Conservation (phyloP, 1,140 invertebrate genomes). For the Trachymyrmex cornetzi region DNA sequence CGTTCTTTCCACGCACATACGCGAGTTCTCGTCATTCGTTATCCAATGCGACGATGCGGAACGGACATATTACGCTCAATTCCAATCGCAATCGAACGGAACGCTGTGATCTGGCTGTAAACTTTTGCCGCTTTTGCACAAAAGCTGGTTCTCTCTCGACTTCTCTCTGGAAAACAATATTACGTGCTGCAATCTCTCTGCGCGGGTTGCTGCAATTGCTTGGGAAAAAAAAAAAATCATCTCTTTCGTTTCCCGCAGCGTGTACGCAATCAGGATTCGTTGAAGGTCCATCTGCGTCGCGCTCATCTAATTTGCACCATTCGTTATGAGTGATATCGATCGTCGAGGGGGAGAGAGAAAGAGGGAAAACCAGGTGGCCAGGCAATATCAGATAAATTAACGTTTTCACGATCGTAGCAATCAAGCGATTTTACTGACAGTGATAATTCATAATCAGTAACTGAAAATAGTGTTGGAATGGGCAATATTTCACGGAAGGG, state of each 20-base stretch:
- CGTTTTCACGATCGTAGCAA: constrained; percentile 14
- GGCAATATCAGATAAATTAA: constrained; percentile 45
- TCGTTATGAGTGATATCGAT: constrained; percentile 53
- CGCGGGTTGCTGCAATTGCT: constrained; percentile 24
- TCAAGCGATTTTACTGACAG: background rate
- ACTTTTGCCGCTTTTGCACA: background rate
- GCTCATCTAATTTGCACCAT: constrained; percentile 33
- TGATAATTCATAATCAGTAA: background rate
- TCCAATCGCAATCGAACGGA: constrained; percentile 26
- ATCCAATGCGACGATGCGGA: constrained; percentile 7
- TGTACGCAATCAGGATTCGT: constrained; percentile 30
- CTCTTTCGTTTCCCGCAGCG: background rate
- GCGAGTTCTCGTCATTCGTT: background rate
- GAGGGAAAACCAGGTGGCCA: background rate
- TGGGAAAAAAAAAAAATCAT: constrained; percentile 34
- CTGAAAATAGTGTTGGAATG: background rate
- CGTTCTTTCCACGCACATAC: background rate
- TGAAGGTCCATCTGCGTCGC: constrained; percentile 28
- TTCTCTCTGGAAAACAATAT: constrained; percentile 36
- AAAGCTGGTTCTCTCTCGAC: background rate
- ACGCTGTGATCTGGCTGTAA: background rate
- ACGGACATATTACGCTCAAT: background rate
- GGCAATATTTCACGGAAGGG: background rate
- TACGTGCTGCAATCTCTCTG: constrained; percentile 25
- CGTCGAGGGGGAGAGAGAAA: background rate